Percentiles rank a stretch among this genome's conserved stretches.
Evolutionary conservation across 2,888 invertebrate species (phyloP).

Genomic region (Cylindroiulus punctatus): DNA sequence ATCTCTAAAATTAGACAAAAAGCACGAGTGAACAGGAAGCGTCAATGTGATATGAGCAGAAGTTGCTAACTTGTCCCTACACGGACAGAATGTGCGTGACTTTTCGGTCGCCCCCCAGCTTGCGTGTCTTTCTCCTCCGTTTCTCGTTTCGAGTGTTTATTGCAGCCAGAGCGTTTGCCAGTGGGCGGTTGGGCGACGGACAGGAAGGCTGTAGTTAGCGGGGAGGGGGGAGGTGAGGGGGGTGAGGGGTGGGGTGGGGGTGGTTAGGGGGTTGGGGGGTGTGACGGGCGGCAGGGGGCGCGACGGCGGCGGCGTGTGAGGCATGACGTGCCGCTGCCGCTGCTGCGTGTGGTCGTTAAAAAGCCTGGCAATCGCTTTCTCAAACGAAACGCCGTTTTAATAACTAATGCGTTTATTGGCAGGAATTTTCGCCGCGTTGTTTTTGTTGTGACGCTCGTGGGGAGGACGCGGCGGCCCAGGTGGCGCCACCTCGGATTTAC

Average conservation of each 20-base stretch:
- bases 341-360: constrained; percentile 7
- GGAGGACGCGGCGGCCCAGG: neutral
- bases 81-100: too few species aligned
- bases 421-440: constrained; percentile 10
- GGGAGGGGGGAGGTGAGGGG: neutral
- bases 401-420: constrained; percentile 12
- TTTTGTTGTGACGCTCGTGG: neutral
- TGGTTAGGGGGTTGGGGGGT: too few species aligned
- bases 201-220: constrained; percentile 9
- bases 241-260: too few species aligned
- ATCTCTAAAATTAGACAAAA: too few species aligned
- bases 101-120: neutral
- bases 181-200: neutral
- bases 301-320: neutral
- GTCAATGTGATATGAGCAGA: too few species aligned
- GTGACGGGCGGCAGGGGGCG: neutral
- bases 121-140: neutral
- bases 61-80: too few species aligned
- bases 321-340: neutral
- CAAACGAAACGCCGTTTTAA: constrained; percentile 1
- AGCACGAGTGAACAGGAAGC: too few species aligned
- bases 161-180: neutral
- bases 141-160: neutral
- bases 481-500: neutral
- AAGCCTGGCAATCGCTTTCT: constrained; percentile 1